These are phyloP conservation scores for Glyphotaelius pellucidus DNA, from an alignment of 2,888 invertebrate species.

Conservation along the genomic window DNA sequence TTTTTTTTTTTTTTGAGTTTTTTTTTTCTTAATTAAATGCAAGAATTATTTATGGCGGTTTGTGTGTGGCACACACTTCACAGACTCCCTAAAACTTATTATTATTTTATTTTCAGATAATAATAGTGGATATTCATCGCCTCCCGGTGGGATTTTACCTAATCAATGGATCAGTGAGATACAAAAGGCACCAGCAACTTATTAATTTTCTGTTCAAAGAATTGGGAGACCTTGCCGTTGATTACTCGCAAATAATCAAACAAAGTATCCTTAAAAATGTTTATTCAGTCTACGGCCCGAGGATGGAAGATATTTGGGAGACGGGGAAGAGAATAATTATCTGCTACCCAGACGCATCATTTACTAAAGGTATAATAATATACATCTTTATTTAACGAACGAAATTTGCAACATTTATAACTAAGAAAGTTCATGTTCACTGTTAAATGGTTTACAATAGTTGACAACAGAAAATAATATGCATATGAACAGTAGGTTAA, in stretches of 20 bases:
- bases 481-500: no score
- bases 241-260: constrained; percentile 68
- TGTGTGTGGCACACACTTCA: neutral
- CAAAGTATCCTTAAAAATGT: constrained; percentile 48
- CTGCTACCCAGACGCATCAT: constrained; percentile 75
- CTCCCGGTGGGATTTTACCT: constrained; percentile 84
- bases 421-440: no score
- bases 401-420: no score
- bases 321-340: constrained; percentile 76
- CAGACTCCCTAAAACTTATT: neutral
- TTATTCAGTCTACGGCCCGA: constrained; percentile 71
- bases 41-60: neutral
- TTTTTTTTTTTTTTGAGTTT: no score
- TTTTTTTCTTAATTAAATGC: neutral
- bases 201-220: constrained; percentile 75
- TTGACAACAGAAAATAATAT: no score
- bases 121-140: constrained; percentile 90
- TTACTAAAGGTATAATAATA: constrained; percentile 45
- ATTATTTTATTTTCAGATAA: constrained; percentile 72
- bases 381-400: no score
- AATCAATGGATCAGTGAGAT: constrained; percentile 63
- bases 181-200: constrained; percentile 74
- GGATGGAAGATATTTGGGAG: constrained; percentile 74
- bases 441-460: no score
- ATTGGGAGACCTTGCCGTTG: constrained; percentile 75